Percentiles rank a stretch among this genome's conserved stretches.
Conservation (phyloP, 30 jellyfish, hydroid and myxozoan species). For the Aurelia sp. region DNA sequence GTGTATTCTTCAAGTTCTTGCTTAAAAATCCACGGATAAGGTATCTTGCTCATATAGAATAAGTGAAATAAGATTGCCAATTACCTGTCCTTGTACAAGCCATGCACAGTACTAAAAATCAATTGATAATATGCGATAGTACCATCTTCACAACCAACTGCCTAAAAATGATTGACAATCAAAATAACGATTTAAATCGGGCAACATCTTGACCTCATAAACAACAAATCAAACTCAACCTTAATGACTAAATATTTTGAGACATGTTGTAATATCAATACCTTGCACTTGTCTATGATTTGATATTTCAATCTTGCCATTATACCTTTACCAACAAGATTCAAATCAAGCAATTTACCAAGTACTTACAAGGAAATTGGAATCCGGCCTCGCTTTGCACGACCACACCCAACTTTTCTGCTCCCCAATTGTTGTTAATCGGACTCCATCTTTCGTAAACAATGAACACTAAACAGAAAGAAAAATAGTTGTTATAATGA, state of each 20-base stretch:
- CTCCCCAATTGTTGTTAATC: conserved; percentile 90
- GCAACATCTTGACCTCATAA: too few relatives aligned
- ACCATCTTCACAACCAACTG: conserved; percentile 98
- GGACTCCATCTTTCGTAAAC: conserved; percentile 92
- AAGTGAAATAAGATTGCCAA: too few relatives aligned
- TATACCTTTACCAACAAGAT: too few relatives aligned
- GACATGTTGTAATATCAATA: too few relatives aligned
- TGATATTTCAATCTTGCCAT: too few relatives aligned
- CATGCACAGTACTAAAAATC: conserved; percentile 96
- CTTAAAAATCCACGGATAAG: not conserved
- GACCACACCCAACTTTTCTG: conserved; percentile 98
- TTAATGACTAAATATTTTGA: too few relatives aligned
- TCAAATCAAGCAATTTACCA: not conserved
- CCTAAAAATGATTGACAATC: conserved; percentile 48
- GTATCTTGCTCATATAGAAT: too few relatives aligned
- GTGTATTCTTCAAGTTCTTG: too few relatives aligned
- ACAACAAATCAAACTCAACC: too few relatives aligned
- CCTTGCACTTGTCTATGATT: too few relatives aligned
- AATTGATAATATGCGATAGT: conserved; percentile 91
- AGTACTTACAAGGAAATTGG: conserved; percentile 81
- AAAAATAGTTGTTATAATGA: not conserved
- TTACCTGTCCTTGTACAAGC: conserved; percentile 93
- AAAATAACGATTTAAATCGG: not conserved
- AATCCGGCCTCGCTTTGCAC: conserved; percentile 94
- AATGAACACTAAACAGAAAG: conserved; percentile 80